Evolutionary conservation across 2,888 invertebrate genomes (phyloP).

Genomic region (Trimorus sp.): DNA sequence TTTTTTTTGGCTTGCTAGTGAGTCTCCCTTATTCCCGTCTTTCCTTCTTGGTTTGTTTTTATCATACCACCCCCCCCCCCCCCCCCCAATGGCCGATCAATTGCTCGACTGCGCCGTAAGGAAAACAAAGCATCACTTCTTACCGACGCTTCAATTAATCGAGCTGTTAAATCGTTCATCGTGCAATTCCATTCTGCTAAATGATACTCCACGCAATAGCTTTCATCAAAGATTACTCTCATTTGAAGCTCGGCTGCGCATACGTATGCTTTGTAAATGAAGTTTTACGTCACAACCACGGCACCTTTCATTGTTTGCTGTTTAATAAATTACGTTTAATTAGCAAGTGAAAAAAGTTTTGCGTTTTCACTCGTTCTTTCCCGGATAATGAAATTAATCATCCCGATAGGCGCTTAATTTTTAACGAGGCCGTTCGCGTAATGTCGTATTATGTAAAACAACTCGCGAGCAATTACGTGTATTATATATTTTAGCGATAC

Average conservation of each 20-base stretch:
- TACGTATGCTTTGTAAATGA: too few species aligned
- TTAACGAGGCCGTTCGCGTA: conserved; percentile 7
- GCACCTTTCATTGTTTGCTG: too few species aligned
- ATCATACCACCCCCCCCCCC: too few species aligned
- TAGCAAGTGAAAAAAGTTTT: conserved; percentile 3
- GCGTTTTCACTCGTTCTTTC: conserved; percentile 3
- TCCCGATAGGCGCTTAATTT: neutral
- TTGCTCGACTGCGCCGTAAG: conserved; percentile 8
- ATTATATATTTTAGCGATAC: conserved; percentile 32
- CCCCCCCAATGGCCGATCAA: neutral
- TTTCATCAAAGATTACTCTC: too few species aligned
- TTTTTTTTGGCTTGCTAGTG: too few species aligned
- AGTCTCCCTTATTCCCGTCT: neutral
- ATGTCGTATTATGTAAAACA: conserved; percentile 15
- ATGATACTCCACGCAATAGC: too few species aligned
- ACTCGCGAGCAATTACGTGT: conserved; percentile 22
- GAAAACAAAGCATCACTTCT: neutral
- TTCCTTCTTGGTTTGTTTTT: conserved; percentile 31
- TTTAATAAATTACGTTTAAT: neutral
- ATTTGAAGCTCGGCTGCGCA: too few species aligned
- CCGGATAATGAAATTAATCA: neutral
- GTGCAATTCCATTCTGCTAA: too few species aligned
- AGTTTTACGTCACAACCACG: neutral
- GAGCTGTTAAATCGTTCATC: too few species aligned
- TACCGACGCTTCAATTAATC: conserved; percentile 1